Conservation (phyloP, 35 echinoderm and acorn worm species). For the Heliocidaris erythrogramma region DNA sequence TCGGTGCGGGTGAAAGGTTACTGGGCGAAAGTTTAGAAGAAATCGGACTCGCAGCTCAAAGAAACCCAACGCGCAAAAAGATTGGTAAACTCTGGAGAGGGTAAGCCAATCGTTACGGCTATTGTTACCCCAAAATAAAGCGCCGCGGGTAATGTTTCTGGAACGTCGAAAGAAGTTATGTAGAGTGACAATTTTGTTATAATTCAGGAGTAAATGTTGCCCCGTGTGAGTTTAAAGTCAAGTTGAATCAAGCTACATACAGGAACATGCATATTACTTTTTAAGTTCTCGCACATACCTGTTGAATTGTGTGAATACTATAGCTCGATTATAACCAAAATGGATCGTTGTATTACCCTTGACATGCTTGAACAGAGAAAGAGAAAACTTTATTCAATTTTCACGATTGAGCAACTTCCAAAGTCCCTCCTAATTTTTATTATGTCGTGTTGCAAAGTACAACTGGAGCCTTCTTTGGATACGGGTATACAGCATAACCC, state of each 20-base stretch:
- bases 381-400: not conserved
- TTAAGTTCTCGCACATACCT: not conserved
- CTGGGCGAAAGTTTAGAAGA: not conserved
- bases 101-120: not conserved
- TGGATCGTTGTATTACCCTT: too few species aligned
- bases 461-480: not conserved
- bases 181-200: not conserved
- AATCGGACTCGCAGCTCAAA: not conserved
- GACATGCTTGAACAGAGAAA: not conserved
- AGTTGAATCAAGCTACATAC: not conserved
- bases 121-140: not conserved
- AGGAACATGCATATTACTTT: not conserved
- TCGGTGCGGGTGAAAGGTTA: not conserved
- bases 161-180: not conserved
- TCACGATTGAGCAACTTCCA: not conserved
- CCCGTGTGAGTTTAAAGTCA: not conserved
- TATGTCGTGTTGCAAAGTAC: not conserved
- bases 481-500: not conserved
- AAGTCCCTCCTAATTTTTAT: not conserved
- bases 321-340: not conserved
- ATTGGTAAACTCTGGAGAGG: not conserved
- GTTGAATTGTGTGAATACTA: not conserved
- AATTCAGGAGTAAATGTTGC: not conserved
- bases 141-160: not conserved
- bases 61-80: not conserved